A percentile compares a stretch with the other conserved stretches of the same genome.
phyloP scores from a whole-genome alignment of 2,797 vertebrate species.

The Salmo trutta region DNA sequence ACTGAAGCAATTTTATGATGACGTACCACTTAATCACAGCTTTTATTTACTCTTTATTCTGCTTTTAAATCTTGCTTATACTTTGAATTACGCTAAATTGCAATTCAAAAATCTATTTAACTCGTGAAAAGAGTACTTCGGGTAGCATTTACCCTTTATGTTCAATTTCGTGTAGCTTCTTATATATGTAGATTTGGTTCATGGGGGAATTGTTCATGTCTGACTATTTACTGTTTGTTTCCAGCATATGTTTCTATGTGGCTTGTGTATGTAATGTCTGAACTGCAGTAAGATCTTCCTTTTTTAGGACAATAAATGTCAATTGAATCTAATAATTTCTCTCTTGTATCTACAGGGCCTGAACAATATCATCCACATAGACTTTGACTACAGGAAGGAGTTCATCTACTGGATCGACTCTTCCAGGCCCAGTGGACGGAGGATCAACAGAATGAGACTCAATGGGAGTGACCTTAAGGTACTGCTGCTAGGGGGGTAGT shows the following conservation, averaged over 20 bases:
- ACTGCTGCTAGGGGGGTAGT: conserved; percentile 28
- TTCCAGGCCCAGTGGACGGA: conserved; percentile 92
- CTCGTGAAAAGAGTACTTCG: neutral
- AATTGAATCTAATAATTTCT: neutral
- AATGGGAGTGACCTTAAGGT: conserved; percentile 98
- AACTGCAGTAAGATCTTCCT: neutral
- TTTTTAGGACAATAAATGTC: conserved; percentile 15
- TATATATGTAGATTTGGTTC: neutral
- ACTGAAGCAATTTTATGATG: neutral
- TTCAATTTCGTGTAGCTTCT: neutral
- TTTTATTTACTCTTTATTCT: neutral
- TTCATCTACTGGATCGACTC: conserved; percentile 99
- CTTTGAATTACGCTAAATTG: neutral
- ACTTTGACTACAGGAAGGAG: conserved; percentile 98
- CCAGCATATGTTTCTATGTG: neutral
- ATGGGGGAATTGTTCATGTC: neutral
- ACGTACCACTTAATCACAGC: neutral
- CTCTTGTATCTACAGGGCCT: conserved; percentile 80
- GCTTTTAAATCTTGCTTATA: neutral
- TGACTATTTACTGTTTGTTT: neutral
- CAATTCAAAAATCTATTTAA: neutral
- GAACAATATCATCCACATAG: conserved; percentile 96
- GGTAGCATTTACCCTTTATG: neutral
- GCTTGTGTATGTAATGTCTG: neutral
- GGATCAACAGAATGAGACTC: conserved; percentile 95